phyloP scores from a whole-genome alignment of 1,140 invertebrate species.

The Pseudomyrmex cubaensis region DNA sequence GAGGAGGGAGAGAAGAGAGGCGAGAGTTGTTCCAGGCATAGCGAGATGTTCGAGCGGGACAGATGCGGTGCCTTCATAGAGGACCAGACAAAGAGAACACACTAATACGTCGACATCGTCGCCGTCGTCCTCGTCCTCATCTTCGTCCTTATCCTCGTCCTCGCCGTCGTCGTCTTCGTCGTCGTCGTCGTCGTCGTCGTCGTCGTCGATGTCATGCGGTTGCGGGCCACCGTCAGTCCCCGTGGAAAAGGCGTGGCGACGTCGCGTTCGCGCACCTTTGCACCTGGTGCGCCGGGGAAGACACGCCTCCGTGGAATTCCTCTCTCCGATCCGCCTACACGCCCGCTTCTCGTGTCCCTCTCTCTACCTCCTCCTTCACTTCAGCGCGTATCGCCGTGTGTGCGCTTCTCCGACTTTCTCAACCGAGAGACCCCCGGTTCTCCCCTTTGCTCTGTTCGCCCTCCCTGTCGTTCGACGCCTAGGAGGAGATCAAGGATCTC shows the following conservation, averaged over 20 bases:
- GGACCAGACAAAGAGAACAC: conserved; percentile 59
- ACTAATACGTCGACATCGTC: conserved; percentile 72
- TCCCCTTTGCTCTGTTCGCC: background rate
- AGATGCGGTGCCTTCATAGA: conserved; percentile 33
- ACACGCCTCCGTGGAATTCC: conserved; percentile 83
- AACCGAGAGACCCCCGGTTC: conserved; percentile 37
- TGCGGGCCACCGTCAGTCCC: conserved; percentile 59
- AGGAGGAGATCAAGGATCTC: conserved; percentile 71
- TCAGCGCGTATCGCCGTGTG: conserved; percentile 25
- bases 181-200: no score
- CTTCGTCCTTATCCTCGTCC: conserved; percentile 41
- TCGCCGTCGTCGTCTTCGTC: conserved; percentile 62
- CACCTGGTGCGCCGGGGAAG: conserved; percentile 83
- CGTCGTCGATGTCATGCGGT: conserved; percentile 68
- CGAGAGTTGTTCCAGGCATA: conserved; percentile 45
- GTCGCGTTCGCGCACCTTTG: conserved; percentile 84
- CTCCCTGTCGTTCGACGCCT: conserved; percentile 41
- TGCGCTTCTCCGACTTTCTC: conserved; percentile 52
- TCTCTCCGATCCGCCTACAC: conserved; percentile 81
- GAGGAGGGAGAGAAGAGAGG: conserved; percentile 23
- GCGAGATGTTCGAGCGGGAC: conserved; percentile 62
- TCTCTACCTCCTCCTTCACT: conserved; percentile 47
- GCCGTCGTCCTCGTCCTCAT: conserved; percentile 60
- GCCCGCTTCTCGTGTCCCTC: conserved; percentile 64
- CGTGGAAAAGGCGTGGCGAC: conserved; percentile 82